Evolutionary conservation across 2,113 vertebrate species (phyloP).

Genomic region (Calyptommatus sinebrachiatus): DNA sequence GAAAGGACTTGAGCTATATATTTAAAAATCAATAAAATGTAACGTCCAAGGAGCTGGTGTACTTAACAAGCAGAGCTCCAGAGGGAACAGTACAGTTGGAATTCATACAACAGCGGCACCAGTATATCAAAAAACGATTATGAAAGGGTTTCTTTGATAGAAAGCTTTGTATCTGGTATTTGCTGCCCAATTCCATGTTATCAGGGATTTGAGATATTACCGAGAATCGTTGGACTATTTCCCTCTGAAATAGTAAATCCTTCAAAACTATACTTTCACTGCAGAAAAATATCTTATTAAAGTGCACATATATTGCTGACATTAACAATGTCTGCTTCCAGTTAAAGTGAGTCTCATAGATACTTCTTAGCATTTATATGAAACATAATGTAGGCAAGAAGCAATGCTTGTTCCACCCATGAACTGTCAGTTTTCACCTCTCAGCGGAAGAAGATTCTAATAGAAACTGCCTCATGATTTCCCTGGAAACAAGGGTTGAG

Average conservation of each 20-base stretch:
- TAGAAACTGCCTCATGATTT: background rate
- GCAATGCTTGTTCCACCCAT: background rate
- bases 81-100: background rate
- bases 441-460: background rate
- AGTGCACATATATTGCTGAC: background rate
- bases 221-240: constrained; percentile 7
- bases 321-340: constrained; percentile 9
- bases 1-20: background rate
- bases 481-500: background rate
- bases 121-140: background rate
- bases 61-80: background rate
- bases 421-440: background rate
- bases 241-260: background rate
- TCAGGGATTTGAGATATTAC: constrained; percentile 4
- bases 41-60: background rate
- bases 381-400: constrained; percentile 3
- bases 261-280: constrained; percentile 12
- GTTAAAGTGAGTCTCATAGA: constrained; percentile 1
- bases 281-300: background rate
- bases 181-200: background rate
- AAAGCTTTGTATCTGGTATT: background rate
- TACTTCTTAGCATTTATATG: constrained; percentile 5
- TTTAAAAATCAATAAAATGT: constrained; percentile 2
- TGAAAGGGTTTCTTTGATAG: constrained; percentile 8
- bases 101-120: background rate